These are phyloP conservation scores for Itoplectis maculator DNA, from an alignment of 2,888 invertebrate species.

Conservation along the genomic window DNA sequence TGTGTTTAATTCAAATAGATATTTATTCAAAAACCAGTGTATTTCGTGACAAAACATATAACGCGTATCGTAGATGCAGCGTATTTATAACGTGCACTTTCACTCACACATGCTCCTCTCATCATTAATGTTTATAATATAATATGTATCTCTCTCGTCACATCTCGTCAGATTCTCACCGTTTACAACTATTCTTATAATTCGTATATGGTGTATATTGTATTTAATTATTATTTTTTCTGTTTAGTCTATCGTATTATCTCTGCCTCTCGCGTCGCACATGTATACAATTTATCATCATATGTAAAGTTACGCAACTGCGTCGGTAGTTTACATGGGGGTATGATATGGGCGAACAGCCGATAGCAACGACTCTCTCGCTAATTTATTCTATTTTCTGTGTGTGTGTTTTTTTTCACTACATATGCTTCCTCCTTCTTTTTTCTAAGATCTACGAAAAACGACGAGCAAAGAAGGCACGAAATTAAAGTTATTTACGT, in stretches of 20 bases:
- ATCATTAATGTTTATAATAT: constrained; percentile 61
- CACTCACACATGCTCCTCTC: constrained; percentile 74
- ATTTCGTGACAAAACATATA: constrained; percentile 82
- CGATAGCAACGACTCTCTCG: constrained; percentile 55
- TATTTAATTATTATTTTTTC: constrained; percentile 43
- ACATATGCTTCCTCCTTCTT: constrained; percentile 7
- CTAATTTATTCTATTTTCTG: constrained; percentile 37
- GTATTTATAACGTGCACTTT: constrained; percentile 75
- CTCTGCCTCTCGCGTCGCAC: constrained; percentile 62
- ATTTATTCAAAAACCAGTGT: constrained; percentile 83
- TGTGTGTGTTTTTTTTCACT: constrained; percentile 9
- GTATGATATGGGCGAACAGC: constrained; percentile 61
- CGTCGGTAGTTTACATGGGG: constrained; percentile 56
- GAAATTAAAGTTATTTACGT: background rate
- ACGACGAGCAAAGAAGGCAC: background rate
- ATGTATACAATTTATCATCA: constrained; percentile 51
- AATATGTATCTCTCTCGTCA: constrained; percentile 71
- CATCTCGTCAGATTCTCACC: constrained; percentile 66
- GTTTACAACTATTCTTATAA: constrained; percentile 70
- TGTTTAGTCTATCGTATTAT: constrained; percentile 60
- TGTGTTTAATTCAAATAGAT: constrained; percentile 81
- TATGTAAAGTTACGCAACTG: constrained; percentile 56
- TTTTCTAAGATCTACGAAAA: background rate
- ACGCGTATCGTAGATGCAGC: constrained; percentile 77
- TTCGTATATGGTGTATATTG: constrained; percentile 60